Percentiles rank a stretch among this genome's conserved stretches.
Conservation (phyloP, 1,140 invertebrate genomes). For the Nilaparvata lugens region DNA sequence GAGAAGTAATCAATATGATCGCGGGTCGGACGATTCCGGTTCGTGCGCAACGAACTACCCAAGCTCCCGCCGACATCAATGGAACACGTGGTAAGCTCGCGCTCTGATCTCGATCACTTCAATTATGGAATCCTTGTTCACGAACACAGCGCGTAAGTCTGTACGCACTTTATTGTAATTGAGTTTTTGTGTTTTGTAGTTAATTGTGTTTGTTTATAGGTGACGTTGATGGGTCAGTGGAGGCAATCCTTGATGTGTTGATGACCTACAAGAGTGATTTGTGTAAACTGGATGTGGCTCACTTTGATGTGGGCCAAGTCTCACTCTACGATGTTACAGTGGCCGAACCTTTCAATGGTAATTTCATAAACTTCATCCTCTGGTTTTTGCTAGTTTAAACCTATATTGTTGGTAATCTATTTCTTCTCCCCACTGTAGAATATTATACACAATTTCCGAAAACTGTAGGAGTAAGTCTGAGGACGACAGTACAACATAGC, state of each 20-base stretch:
- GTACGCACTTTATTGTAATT: too few relatives aligned
- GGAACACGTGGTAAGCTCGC: too few relatives aligned
- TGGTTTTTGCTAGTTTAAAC: not conserved
- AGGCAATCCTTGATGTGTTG: conserved; percentile 87
- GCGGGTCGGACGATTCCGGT: too few relatives aligned
- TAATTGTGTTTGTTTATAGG: conserved; percentile 27
- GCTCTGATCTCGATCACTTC: too few relatives aligned
- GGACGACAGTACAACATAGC: not conserved
- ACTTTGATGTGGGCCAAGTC: conserved; percentile 82
- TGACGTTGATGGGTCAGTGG: conserved; percentile 84
- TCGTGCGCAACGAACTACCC: too few relatives aligned
- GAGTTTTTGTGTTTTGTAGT: too few relatives aligned
- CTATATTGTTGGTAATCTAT: not conserved
- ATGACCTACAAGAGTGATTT: conserved; percentile 72
- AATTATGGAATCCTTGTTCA: too few relatives aligned
- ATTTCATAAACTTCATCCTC: conserved; percentile 5
- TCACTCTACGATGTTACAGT: conserved; percentile 77
- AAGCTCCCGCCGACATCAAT: too few relatives aligned
- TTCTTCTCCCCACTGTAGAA: not conserved
- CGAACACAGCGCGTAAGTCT: too few relatives aligned
- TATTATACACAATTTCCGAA: not conserved
- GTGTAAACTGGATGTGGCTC: conserved; percentile 76
- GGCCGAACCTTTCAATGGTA: conserved; percentile 70
- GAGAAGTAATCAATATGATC: too few relatives aligned
- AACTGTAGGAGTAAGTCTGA: not conserved